Conservation (phyloP, 2,797 vertebrate genomes). For the Lagothrix lagotricha region DNA sequence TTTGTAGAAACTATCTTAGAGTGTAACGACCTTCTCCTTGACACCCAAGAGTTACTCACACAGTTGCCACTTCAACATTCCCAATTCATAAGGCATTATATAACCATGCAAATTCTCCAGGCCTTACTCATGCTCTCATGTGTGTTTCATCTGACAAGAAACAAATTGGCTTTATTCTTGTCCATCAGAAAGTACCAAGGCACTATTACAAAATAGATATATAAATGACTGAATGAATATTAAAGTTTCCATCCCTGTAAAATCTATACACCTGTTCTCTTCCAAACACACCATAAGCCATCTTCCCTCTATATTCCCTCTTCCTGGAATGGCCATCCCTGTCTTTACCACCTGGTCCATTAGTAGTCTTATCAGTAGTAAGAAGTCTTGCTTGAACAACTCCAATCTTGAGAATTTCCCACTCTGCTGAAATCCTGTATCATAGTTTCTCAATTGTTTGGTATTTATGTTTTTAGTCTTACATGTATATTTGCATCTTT, state of each 20-base stretch:
- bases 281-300: neutral
- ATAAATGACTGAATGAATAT: conserved; percentile 12
- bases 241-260: neutral
- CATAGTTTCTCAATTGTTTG: neutral
- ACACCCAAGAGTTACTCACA: neutral
- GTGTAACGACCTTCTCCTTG: neutral
- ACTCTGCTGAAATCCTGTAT: neutral
- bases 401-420: neutral
- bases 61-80: neutral
- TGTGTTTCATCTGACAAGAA: conserved; percentile 6
- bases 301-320: neutral
- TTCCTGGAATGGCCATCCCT: neutral
- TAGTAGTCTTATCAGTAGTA: neutral
- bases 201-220: neutral
- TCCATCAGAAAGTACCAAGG: neutral
- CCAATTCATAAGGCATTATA: neutral
- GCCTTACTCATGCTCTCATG: neutral
- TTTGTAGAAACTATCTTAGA: neutral
- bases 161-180: neutral
- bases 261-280: neutral
- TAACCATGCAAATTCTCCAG: neutral
- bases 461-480: neutral
- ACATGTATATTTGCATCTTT: neutral
- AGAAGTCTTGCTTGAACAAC: neutral
- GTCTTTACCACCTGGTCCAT: neutral